A percentile compares a stretch with the other conserved stretches of the same genome.
Conservation (phyloP, 2,113 vertebrate species). For the Rhegmatorhina hoffmannsi region DNA sequence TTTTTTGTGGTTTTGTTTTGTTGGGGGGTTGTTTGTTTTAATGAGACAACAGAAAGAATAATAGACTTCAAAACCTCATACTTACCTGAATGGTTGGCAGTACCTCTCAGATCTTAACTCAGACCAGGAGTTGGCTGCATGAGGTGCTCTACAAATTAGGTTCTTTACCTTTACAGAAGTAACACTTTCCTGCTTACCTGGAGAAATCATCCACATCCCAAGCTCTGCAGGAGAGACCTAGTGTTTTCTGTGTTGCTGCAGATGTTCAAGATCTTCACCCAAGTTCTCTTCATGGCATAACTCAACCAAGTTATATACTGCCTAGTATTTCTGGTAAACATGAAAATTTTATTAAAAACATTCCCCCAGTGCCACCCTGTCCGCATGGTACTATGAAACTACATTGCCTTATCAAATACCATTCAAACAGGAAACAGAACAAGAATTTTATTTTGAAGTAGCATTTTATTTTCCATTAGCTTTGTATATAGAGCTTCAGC, state of each 20-base stretch:
- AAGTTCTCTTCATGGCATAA: conserved; percentile 17
- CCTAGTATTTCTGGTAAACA: conserved; percentile 22
- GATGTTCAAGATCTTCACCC: not conserved
- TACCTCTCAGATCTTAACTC: not conserved
- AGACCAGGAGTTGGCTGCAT: not conserved
- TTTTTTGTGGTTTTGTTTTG: not conserved
- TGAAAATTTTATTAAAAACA: conserved; percentile 25
- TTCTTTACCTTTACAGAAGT: not conserved
- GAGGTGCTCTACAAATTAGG: not conserved
- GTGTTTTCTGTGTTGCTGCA: not conserved
- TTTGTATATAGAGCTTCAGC: conserved; percentile 52
- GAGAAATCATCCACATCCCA: not conserved
- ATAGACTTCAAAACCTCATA: not conserved
- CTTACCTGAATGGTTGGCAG: not conserved
- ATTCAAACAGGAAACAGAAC: conserved; percentile 17
- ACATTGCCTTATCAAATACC: conserved; percentile 3
- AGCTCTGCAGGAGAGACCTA: not conserved
- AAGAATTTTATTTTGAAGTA: conserved; percentile 6
- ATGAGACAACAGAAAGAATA: not conserved
- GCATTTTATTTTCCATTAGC: conserved; percentile 62
- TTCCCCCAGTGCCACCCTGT: not conserved
- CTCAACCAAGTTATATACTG: not conserved
- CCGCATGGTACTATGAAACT: conserved; percentile 1
- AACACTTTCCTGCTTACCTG: not conserved
- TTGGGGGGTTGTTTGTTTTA: not conserved